A percentile compares a stretch with the other conserved stretches of the same genome.
Evolutionary conservation across 2,797 vertebrate species (phyloP).

Genomic region (Coluber constrictor): DNA sequence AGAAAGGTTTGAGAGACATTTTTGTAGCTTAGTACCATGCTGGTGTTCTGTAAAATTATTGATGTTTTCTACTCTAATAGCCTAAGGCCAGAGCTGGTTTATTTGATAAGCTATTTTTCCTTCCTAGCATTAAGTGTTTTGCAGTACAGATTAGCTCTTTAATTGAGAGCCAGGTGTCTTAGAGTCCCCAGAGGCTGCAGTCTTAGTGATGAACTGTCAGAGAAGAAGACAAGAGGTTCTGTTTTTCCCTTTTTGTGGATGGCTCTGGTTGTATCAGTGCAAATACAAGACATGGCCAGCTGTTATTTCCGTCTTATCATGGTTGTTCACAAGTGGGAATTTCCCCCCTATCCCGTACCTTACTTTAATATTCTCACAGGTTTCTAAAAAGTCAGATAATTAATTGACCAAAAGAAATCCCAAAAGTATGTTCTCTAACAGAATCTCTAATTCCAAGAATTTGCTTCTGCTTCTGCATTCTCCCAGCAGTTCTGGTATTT

Average conservation of each 20-base stretch:
- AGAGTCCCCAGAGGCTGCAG: slow-evolving; percentile 18
- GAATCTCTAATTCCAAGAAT: background rate
- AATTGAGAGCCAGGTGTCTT: slow-evolving; percentile 59
- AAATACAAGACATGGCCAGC: background rate
- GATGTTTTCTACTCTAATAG: background rate
- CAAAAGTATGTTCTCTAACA: background rate
- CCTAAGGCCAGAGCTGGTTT: slow-evolving; percentile 44
- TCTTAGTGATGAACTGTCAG: slow-evolving; percentile 41
- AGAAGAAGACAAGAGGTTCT: background rate
- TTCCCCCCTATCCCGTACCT: background rate
- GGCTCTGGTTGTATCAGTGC: background rate
- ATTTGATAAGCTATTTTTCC: slow-evolving; percentile 46
- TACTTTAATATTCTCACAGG: fast-evolving
- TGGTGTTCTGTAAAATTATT: slow-evolving; percentile 35
- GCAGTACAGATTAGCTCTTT: slow-evolving; percentile 51
- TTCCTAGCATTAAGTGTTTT: slow-evolving; percentile 46
- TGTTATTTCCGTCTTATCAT: background rate
- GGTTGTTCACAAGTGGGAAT: background rate
- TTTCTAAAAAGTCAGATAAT: slow-evolving; percentile 9
- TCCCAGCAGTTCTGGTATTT: background rate
- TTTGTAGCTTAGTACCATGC: background rate
- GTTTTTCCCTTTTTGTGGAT: slow-evolving; percentile 1
- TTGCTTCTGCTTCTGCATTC: background rate
- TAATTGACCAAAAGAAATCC: background rate
- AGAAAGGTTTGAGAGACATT: background rate